Conservation (phyloP, 2,888 invertebrate species). For the Dicranocentrus wangi region DNA sequence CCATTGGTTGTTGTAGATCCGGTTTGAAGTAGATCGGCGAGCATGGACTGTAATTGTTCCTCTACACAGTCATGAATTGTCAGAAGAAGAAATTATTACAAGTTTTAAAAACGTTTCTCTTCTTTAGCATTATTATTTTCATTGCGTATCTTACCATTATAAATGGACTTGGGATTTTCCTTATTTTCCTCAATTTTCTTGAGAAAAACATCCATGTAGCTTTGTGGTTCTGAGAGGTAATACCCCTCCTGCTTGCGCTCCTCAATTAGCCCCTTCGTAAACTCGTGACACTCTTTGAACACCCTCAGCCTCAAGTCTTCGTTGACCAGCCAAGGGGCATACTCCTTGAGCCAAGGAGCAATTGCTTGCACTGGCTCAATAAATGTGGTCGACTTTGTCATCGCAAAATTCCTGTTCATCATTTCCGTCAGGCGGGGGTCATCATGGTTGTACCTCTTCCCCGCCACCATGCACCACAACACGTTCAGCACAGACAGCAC, state of each 20-base stretch:
- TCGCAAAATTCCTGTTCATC: constrained; percentile 51
- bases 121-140: constrained; percentile 4
- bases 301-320: constrained; percentile 18
- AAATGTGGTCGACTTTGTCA: constrained; percentile 53
- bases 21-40: constrained; percentile 45
- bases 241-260: constrained; percentile 52
- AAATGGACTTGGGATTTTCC: constrained; percentile 15
- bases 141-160: constrained; percentile 44
- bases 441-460: constrained; percentile 65
- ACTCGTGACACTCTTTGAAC: constrained; percentile 47
- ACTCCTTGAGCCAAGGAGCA: constrained; percentile 10
- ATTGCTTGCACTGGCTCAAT: constrained; percentile 29
- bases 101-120: not conserved
- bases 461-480: constrained; percentile 71
- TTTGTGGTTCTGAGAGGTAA: constrained; percentile 52
- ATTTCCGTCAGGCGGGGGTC: constrained; percentile 67
- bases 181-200: constrained; percentile 61
- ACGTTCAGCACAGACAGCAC: constrained; percentile 65
- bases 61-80: too few relatives aligned
- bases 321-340: constrained; percentile 21
- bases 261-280: constrained; percentile 43
- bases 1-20: constrained; percentile 44
- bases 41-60: constrained; percentile 47
- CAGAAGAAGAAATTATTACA: not conserved
- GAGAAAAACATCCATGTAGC: constrained; percentile 63